Evolutionary conservation across 2,113 vertebrate species (phyloP), one percentile per base, ranked within the genome.

Genomic region (Hypanus sabinus): DNA sequence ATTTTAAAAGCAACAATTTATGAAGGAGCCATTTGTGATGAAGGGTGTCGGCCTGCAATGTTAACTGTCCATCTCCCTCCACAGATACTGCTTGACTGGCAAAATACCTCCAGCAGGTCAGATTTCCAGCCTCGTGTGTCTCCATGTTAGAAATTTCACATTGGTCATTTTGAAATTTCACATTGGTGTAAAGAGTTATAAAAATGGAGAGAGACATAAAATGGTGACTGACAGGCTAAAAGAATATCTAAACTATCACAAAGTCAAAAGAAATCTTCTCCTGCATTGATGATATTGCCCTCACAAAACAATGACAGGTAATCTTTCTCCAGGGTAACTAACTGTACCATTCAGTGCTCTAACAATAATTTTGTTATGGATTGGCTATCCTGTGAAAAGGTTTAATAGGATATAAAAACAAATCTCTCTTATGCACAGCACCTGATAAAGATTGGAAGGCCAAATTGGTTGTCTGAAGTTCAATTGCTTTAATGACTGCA

Each of bases 321-420:
- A 88, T 88, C 85, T 70, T 70, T 91, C 27, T 12, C 83, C 38
- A n/a, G 57, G 83, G 16, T 90, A 33, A 62, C 30, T 70, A 88
- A 93, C 33, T 71, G 90, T 22, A 93, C 22, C 9, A 24, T 91
- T 46, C 30, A 27, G 68, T 30, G 20, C n/a, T 38, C 14, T 46
- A 68, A 73, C 36, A 70, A 4, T 93, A 5, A 11, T 22, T 6
- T 46, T 93, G 36, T 24, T 27, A 11, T 22, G 20, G 22, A 18
- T 73, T 36, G 2, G n/a, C 27, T 93, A 93, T 24, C 85, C 68
- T 71, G 33, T 27, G 16, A 24, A 27, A 93, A 22, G 36, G 38
- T 38, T 70, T 93, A 93, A 93, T 93, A 38, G 36, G 90, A 93
- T 73, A 71, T 68, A 71, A 38, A 92, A 93, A 27, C 36, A 93